Evolutionary conservation across 2,888 invertebrate genomes (phyloP).

Genomic region (Cataglyphis livida): DNA sequence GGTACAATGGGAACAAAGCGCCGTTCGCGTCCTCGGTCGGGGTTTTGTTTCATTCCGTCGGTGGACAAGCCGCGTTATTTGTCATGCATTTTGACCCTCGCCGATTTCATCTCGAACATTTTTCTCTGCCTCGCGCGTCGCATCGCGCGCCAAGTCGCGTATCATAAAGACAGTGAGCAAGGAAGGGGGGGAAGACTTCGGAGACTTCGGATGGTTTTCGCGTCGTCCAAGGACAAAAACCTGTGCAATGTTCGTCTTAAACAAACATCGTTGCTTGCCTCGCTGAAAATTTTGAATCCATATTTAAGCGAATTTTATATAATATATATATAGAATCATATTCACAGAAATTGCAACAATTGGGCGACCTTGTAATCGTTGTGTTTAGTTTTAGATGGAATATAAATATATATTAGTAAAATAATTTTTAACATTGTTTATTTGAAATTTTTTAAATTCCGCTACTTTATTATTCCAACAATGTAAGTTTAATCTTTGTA

Average conservation of each 20-base stretch:
- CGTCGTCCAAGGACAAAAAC: conserved; percentile 52
- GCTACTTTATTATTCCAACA: background rate
- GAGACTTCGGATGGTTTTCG: conserved; percentile 24
- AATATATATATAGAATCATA: background rate
- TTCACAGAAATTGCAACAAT: background rate
- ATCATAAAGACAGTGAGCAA: conserved; percentile 57
- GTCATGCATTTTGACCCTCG: conserved; percentile 83
- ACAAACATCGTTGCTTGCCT: background rate
- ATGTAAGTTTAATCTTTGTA: background rate
- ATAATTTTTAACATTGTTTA: background rate
- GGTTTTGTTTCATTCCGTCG: conserved; percentile 84
- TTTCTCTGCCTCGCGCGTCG: conserved; percentile 77
- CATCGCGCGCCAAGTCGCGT: conserved; percentile 54
- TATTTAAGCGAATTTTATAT: background rate
- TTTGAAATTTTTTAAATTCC: background rate
- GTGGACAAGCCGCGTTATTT: conserved; percentile 83
- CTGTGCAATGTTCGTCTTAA: background rate
- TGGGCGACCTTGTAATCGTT: background rate
- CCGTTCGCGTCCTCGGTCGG: conserved; percentile 75
- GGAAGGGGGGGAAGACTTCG: background rate
- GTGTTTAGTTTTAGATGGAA: background rate
- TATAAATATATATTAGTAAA: background rate
- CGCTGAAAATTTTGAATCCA: background rate
- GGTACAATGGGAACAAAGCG: conserved; percentile 85
- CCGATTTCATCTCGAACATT: conserved; percentile 84